Evolutionary conservation across 2,797 vertebrate genomes (phyloP).

Genomic region (Premnoplex brunnescens): DNA sequence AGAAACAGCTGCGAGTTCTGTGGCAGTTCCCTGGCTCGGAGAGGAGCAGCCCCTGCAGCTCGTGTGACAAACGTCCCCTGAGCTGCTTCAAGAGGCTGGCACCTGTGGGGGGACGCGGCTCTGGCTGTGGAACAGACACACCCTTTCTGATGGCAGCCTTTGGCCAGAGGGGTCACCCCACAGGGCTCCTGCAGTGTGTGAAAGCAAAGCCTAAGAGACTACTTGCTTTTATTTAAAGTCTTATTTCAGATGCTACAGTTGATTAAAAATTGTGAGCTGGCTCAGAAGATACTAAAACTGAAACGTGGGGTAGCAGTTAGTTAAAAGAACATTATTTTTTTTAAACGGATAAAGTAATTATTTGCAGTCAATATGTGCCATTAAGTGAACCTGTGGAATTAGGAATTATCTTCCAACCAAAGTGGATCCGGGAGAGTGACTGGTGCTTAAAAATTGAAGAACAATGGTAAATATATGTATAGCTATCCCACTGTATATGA

Average conservation of each 20-base stretch:
- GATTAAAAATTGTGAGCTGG: slow-evolving; percentile 89
- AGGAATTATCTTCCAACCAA: slow-evolving; percentile 90
- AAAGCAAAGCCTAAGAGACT: slow-evolving; percentile 54
- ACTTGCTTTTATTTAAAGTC: slow-evolving; percentile 69
- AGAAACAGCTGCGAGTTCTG: background rate
- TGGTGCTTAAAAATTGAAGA: slow-evolving; percentile 84
- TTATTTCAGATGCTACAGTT: slow-evolving; percentile 71
- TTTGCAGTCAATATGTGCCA: slow-evolving; percentile 91
- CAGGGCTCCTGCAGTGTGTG: background rate
- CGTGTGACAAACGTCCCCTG: background rate
- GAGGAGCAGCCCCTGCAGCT: background rate
- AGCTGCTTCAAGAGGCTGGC: background rate
- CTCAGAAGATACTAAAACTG: slow-evolving; percentile 86
- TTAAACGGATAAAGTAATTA: slow-evolving; percentile 81
- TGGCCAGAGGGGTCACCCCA: slow-evolving; percentile 57
- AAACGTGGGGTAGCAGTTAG: slow-evolving; percentile 76
- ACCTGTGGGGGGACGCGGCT: background rate
- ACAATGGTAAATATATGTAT: slow-evolving; percentile 77
- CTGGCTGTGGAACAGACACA: background rate
- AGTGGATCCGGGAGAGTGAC: slow-evolving; percentile 85
- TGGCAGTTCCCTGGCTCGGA: background rate
- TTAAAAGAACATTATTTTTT: slow-evolving; percentile 73
- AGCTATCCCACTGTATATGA: slow-evolving; percentile 81
- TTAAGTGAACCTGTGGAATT: slow-evolving; percentile 89
- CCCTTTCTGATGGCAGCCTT: background rate